phyloP scores from a whole-genome alignment of 2,797 vertebrate genomes.

The Xiphophorus birchmanni region DNA sequence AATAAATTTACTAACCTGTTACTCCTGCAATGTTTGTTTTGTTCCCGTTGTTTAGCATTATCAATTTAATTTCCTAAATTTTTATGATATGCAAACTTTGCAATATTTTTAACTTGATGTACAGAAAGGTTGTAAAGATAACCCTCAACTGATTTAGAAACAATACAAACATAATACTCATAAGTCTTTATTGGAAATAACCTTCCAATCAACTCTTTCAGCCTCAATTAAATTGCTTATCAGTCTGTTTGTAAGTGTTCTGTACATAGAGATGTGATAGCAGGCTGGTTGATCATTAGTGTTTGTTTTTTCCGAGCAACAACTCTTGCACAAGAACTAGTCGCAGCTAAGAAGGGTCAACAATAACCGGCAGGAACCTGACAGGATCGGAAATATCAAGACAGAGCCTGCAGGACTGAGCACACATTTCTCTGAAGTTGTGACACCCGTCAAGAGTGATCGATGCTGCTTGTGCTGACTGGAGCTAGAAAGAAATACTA shows the following conservation, averaged over 20 bases:
- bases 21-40: conserved; percentile 35
- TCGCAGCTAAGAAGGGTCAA: conserved; percentile 24
- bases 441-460: background rate
- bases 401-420: conserved; percentile 15
- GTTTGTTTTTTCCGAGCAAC: background rate
- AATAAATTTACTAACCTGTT: conserved; percentile 63
- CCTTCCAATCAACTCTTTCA: conserved; percentile 21
- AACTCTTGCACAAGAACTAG: conserved; percentile 43
- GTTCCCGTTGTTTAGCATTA: background rate
- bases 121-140: conserved; percentile 1
- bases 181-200: conserved; percentile 48
- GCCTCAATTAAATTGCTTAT: conserved; percentile 5
- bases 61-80: background rate
- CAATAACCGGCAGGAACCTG: conserved; percentile 30
- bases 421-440: conserved; percentile 12
- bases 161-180: conserved; percentile 17
- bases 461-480: conserved; percentile 10
- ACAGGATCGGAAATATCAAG: conserved; percentile 25
- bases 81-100: background rate
- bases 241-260: conserved; percentile 11
- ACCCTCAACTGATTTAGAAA: conserved; percentile 16
- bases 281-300: conserved; percentile 59
- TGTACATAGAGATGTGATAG: conserved; percentile 23
- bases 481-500: conserved; percentile 9
- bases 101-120: background rate